phyloP scores from a whole-genome alignment of 2,888 invertebrate genomes.

The Spodoptera littoralis region DNA sequence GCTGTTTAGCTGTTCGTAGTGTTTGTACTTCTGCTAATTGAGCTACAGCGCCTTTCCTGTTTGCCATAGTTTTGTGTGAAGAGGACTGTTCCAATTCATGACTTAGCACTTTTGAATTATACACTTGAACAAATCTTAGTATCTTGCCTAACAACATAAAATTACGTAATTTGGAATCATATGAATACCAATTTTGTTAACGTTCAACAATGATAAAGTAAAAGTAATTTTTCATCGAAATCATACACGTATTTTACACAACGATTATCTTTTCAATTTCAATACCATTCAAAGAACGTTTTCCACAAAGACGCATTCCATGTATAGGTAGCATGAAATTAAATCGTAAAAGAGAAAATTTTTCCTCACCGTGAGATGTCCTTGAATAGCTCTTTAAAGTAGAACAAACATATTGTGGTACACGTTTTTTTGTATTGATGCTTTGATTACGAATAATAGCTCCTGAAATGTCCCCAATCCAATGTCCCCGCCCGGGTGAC shows the following conservation, averaged over 20 bases:
- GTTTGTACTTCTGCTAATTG: conserved; percentile 50
- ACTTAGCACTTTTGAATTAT: not conserved
- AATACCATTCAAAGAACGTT: conserved; percentile 42
- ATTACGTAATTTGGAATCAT: too few relatives aligned
- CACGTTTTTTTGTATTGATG: conserved; percentile 52
- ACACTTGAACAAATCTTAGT: not conserved
- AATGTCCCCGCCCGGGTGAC: too few relatives aligned
- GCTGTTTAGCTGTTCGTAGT: conserved; percentile 48
- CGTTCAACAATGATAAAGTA: too few relatives aligned
- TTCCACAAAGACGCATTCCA: conserved; percentile 40
- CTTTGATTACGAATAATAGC: conserved; percentile 55
- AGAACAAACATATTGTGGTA: conserved; percentile 48
- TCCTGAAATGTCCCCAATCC: too few relatives aligned
- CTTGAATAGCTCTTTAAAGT: conserved; percentile 46
- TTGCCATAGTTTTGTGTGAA: conserved; percentile 14
- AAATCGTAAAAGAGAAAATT: conserved; percentile 50
- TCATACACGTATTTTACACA: not conserved
- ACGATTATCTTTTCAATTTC: conserved; percentile 23
- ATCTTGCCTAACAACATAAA: too few relatives aligned
- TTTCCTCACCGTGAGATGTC: conserved; percentile 39
- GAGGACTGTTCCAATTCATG: not conserved
- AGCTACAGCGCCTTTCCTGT: conserved; percentile 30
- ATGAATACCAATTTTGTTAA: too few relatives aligned
- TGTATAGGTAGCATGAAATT: conserved; percentile 50
- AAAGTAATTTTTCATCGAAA: not conserved